Base-by-base conservation (phyloP, 2,888 invertebrate species). In the Zaprionus obscuricornis region DNA sequence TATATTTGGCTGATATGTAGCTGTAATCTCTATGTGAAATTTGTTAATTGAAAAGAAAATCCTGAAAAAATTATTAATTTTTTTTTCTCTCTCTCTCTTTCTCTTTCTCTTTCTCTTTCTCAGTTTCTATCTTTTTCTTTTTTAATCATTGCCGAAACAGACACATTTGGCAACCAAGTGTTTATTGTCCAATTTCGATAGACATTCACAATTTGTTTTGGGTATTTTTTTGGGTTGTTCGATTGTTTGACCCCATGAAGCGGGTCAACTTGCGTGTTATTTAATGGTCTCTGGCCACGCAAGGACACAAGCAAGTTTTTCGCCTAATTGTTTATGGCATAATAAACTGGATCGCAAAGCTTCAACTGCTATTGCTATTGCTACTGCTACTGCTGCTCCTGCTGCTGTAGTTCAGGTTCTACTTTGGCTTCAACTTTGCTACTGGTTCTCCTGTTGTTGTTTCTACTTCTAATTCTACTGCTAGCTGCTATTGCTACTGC, bases 321-420 rank as follows among this genome's bases (percentile, higher is more conserved):
- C 65, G 58, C 59, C 69, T 74, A 73, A 71, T 74, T 71, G 74
- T 68, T 74, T 64, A 74, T 74, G 46, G 59, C 65, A 64, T 54
- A 68, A 71, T 70, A 67, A 70, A 68, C 63, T 73, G 55, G 50
- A 57, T 50, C 42, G 54, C 59, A 66, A 49, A 22, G 7, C 7
- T 5, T 5, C 4, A 5, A 22, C 7, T 22, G 22, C 22, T 5
- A 7, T 22, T 5, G 22, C 22, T 22, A 5, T 22, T 22, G 22
- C 22, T 22, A 22, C 7, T 22, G 22, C 7, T 22, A 5, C n/a
- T n/a, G n/a, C n/a, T n/a, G n/a, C n/a, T n/a, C n/a, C n/a, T n/a
- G n/a, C n/a, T n/a, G n/a, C n/a, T n/a, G n/a, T 22, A 7, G 4
- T 22, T 4, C 7, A 5, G 22, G 4, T 5, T 22, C 7, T 22